Conservation (phyloP, 2,113 vertebrate species). For the Lutjanus erythropterus region DNA sequence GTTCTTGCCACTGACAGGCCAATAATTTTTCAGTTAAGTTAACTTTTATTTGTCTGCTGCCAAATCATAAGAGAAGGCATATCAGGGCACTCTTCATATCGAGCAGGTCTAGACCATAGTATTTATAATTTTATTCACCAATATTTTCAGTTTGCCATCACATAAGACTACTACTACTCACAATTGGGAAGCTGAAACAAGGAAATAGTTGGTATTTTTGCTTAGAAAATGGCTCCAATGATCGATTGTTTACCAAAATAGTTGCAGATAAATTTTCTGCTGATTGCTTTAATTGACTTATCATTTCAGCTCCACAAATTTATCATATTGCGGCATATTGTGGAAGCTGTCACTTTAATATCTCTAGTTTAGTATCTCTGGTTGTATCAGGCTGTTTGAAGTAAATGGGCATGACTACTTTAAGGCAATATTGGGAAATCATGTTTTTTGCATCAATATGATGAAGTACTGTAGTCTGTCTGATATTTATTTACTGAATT, state of each 20-base stretch:
- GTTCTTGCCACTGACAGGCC: too few species aligned
- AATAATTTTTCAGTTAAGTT: too few species aligned
- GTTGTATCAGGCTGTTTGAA: neutral
- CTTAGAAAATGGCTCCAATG: neutral
- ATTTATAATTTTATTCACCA: too few species aligned
- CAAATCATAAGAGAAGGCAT: too few species aligned
- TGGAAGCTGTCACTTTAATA: neutral
- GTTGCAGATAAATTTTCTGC: neutral
- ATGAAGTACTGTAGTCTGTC: constrained; percentile 5
- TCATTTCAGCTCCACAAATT: neutral
- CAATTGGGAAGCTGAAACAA: constrained; percentile 1
- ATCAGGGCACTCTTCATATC: too few species aligned
- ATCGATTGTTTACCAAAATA: neutral
- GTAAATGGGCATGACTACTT: neutral
- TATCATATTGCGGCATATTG: neutral
- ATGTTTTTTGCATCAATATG: neutral
- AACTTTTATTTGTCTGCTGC: too few species aligned
- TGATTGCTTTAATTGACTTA: neutral
- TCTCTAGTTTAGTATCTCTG: neutral
- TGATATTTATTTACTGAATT: neutral
- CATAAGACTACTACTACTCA: constrained; percentile 9
- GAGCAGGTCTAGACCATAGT: too few species aligned
- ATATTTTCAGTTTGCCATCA: neutral
- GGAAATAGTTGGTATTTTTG: neutral
- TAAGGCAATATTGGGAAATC: neutral